Evolutionary conservation across 2,113 vertebrate species (phyloP).

Genomic region (Micromys minutus): DNA sequence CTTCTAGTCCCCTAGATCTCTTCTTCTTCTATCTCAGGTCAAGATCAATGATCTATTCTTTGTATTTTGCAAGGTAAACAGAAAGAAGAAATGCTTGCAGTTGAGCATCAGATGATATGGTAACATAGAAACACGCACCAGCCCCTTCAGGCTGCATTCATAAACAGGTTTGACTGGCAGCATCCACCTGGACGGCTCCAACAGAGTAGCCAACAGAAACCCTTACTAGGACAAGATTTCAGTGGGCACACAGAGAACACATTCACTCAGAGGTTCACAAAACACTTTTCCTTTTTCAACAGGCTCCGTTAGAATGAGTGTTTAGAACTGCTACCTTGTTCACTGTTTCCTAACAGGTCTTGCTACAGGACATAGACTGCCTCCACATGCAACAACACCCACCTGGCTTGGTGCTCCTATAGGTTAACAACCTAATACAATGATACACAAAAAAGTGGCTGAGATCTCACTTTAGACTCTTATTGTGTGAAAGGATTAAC

Average conservation of each 20-base stretch:
- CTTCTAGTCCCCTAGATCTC: neutral
- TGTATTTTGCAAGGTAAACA: neutral
- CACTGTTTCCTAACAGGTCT: neutral
- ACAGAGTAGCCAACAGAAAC: neutral
- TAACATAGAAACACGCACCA: neutral
- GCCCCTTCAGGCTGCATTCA: neutral
- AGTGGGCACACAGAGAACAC: neutral
- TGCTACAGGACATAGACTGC: neutral
- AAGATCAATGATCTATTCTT: neutral
- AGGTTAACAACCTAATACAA: neutral
- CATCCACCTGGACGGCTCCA: neutral
- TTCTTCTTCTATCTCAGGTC: too few species aligned
- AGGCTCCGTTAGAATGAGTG: neutral
- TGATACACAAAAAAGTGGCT: neutral
- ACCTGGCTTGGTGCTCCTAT: neutral
- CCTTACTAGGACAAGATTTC: neutral
- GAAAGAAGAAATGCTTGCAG: neutral
- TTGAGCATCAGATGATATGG: neutral
- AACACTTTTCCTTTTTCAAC: neutral
- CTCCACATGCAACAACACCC: neutral
- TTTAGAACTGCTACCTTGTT: neutral
- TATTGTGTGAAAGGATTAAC: neutral
- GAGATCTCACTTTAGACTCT: neutral
- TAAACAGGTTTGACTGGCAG: neutral
- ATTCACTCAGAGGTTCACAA: neutral